Evolutionary conservation across 2,797 vertebrate species (phyloP).

Genomic region (Pogonophryne albipinna): DNA sequence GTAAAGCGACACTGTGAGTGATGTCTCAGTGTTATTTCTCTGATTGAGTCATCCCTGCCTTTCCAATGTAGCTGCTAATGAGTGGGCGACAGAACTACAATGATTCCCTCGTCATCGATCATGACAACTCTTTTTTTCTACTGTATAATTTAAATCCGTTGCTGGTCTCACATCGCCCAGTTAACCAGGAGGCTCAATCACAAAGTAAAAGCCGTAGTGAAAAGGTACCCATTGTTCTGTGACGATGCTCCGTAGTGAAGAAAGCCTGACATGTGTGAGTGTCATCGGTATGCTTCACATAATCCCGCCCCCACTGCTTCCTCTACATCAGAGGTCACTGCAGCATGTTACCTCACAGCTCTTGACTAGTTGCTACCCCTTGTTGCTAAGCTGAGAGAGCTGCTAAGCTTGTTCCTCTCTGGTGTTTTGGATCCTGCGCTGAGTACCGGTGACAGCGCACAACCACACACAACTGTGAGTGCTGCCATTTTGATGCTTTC

Average conservation of each 20-base stretch:
- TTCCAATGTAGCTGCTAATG: constrained; percentile 17
- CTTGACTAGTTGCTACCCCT: constrained; percentile 77
- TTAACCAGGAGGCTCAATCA: constrained; percentile 7
- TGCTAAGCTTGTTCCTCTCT: constrained; percentile 66
- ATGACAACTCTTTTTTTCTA: not conserved
- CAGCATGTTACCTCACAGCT: constrained; percentile 70
- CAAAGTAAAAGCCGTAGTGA: not conserved
- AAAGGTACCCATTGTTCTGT: constrained; percentile 37
- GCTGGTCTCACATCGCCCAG: constrained; percentile 14
- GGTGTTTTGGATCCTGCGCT: constrained; percentile 64
- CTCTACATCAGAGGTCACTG: constrained; percentile 75
- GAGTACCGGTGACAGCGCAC: constrained; percentile 52
- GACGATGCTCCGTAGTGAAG: constrained; percentile 31
- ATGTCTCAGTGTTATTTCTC: constrained; percentile 4
- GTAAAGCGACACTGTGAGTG: constrained; percentile 8
- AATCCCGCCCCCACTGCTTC: constrained; percentile 59
- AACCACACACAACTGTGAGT: constrained; percentile 36
- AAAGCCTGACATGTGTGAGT: constrained; percentile 51
- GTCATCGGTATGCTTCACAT: constrained; percentile 69
- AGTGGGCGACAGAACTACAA: constrained; percentile 1
- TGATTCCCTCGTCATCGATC: constrained; percentile 1
- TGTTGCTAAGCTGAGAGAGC: constrained; percentile 81
- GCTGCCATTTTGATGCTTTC: constrained; percentile 70
- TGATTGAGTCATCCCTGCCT: constrained; percentile 33
- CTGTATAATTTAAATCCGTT: constrained; percentile 42